Base-by-base conservation (phyloP, 2,888 invertebrate species). In the Ormyrus nitidulus region DNA sequence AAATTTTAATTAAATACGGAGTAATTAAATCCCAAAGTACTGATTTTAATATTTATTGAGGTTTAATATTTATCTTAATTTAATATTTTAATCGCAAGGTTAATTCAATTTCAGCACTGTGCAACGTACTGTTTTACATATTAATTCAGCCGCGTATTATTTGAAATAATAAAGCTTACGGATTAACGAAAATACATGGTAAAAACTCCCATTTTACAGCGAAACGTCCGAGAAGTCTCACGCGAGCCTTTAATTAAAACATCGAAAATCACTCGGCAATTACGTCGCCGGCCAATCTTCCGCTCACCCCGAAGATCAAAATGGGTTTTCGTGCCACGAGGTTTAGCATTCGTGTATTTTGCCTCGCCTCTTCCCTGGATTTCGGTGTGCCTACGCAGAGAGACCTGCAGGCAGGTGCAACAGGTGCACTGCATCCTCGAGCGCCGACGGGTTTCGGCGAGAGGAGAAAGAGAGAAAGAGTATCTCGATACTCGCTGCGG, bases 391-490 rank as follows among this genome's bases (percentile, higher is more conserved):
- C 48, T 1, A 19, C 46, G 46, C 34, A 19, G 44, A 59, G 13
- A 11, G 13, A 34, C 34, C n/a, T 56, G 58, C 70, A 6, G 5
- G 53, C 75, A 75, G 79, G 65, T 75, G 79, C 70, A 79, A 75
- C 79, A 79, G 79, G 79, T 79, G 79, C 58, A 59, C 44, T 34
- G 34, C 34, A 4, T 34, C 34, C 34, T 34, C 34, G 34, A 34
- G 2, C 34, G 34, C 34, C 51, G n/a, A 53, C 61, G 51, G 62
- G 48, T 13, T 48, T 51, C 46, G 53, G 54, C 9, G 49, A 10
- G 44, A 48, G 49, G 59, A 49, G 58, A 51, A 19, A 8, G 44
- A 19, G 46, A 8, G 48, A 34, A 53, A 62, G 74, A 61, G 46
- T 13, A 13, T 6, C 46, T 10, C 56, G 62, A 68, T 58, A 51